These are phyloP conservation scores for Cephalopholis sonnerati DNA, from an alignment of 2,113 vertebrate species.

Conservation along the genomic window DNA sequence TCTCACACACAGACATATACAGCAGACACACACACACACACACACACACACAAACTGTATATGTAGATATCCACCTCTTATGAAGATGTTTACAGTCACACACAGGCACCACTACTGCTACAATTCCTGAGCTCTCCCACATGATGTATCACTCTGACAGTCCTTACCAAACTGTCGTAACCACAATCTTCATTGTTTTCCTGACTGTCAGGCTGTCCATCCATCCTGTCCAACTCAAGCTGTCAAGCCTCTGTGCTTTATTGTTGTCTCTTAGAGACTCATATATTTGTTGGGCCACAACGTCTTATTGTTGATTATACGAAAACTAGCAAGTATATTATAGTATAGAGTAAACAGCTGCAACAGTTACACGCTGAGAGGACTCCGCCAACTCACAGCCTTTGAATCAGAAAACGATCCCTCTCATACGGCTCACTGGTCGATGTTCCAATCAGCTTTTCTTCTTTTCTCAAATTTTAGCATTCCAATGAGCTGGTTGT, in stretches of 20 bases:
- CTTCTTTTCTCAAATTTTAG: neutral
- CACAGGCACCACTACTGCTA: constrained; percentile 4
- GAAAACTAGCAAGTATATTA: neutral
- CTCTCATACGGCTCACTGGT: neutral
- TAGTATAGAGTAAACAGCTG: neutral
- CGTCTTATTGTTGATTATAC: neutral
- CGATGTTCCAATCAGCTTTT: neutral
- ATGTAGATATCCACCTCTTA: constrained; percentile 40
- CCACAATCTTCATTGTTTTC: constrained; percentile 53
- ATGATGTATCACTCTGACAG: constrained; percentile 58
- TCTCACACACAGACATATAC: constrained; percentile 7
- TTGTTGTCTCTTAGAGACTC: constrained; percentile 33
- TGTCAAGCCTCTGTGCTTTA: constrained; percentile 44
- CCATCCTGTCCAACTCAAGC: constrained; percentile 31
- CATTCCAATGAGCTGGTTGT: constrained; percentile 7
- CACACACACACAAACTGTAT: neutral
- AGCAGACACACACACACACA: constrained; percentile 1
- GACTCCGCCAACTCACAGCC: neutral
- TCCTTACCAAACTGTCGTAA: constrained; percentile 52
- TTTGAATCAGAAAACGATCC: neutral
- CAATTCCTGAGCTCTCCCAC: constrained; percentile 43
- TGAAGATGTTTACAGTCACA: constrained; percentile 19
- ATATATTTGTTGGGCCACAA: constrained; percentile 29
- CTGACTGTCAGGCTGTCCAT: constrained; percentile 49
- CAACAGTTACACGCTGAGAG: neutral